Conservation (phyloP, 2,113 vertebrate species). For the Gambusia holbrooki region DNA sequence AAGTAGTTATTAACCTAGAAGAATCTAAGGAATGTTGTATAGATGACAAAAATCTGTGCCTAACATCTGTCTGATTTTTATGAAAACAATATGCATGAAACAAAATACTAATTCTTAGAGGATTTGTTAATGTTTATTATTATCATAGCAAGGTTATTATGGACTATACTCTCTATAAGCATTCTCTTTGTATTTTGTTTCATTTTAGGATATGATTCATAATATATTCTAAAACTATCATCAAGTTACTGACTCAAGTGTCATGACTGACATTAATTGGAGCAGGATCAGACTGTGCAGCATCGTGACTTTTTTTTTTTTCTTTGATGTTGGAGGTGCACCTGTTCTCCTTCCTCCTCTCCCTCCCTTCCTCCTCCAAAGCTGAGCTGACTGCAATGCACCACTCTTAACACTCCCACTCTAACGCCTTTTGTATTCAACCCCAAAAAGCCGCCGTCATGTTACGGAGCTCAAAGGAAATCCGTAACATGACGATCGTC, state of each 20-base stretch:
- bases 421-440: not conserved
- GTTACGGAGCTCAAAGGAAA: not conserved
- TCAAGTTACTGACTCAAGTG: not conserved
- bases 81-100: too few species aligned
- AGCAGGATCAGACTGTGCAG: conserved; percentile 11
- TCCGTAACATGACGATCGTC: not conserved
- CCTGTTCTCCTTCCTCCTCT: conserved; percentile 44
- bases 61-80: too few species aligned
- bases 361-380: conserved; percentile 39
- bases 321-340: conserved; percentile 43
- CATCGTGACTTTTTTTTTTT: conserved; percentile 49
- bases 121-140: not conserved
- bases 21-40: too few species aligned
- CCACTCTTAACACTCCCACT: conserved; percentile 56
- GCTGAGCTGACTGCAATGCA: conserved; percentile 82
- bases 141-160: not conserved
- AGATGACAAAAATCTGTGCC: too few species aligned
- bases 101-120: too few species aligned
- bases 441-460: not conserved
- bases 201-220: not conserved
- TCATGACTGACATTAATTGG: not conserved
- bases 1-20: too few species aligned
- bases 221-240: not conserved
- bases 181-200: not conserved
- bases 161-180: not conserved